Conservation (phyloP, 2,797 vertebrate genomes). For the Oreochromis mossambicus region DNA sequence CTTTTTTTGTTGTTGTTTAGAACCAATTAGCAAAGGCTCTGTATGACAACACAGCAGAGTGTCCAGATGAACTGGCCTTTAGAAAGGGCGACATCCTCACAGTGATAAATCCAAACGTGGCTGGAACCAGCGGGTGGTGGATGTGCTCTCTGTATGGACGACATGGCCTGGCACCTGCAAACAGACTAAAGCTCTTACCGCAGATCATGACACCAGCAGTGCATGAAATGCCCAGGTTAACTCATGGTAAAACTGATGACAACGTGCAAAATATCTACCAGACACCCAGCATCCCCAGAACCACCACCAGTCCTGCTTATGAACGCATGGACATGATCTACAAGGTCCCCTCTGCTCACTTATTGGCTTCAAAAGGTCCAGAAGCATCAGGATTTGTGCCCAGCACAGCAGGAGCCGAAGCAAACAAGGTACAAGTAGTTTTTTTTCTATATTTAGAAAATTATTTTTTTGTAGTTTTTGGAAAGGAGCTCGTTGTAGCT, state of each 20-base stretch:
- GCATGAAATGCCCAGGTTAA: not conserved
- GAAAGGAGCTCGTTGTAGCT: not conserved
- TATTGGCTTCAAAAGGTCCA: constrained; percentile 26
- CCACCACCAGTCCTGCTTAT: constrained; percentile 60
- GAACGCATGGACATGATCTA: constrained; percentile 83
- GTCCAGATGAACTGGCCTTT: constrained; percentile 89
- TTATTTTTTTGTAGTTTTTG: not conserved
- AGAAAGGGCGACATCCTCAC: constrained; percentile 86
- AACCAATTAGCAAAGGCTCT: constrained; percentile 86
- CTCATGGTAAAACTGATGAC: not conserved
- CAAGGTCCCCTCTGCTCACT: constrained; percentile 57
- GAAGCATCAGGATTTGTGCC: constrained; percentile 43
- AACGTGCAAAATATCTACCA: constrained; percentile 75
- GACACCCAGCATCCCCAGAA: constrained; percentile 65
- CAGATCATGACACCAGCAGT: not conserved
- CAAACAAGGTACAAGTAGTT: constrained; percentile 64
- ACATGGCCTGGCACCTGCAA: constrained; percentile 90
- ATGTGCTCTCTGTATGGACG: constrained; percentile 84
- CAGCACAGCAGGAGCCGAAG: constrained; percentile 58
- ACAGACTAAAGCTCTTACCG: constrained; percentile 82
- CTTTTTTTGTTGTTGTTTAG: constrained; percentile 60
- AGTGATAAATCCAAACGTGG: constrained; percentile 80
- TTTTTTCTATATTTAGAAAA: not conserved
- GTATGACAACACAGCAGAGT: constrained; percentile 92
- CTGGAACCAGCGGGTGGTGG: constrained; percentile 90